These are phyloP conservation scores for Mobula hypostoma DNA, from an alignment of 2,113 vertebrate genomes.

Conservation along the genomic window DNA sequence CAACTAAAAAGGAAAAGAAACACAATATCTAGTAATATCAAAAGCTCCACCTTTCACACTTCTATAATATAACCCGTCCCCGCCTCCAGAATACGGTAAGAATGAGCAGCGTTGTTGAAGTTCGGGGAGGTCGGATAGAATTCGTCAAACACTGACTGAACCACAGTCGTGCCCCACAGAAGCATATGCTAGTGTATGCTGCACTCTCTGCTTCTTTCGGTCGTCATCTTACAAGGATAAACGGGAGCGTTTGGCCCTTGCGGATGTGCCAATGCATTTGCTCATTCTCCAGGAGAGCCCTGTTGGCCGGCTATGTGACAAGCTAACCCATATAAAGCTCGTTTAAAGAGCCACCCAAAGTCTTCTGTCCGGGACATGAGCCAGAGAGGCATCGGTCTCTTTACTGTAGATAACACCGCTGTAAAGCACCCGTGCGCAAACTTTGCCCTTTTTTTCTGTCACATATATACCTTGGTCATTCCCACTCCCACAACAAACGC, in stretches of 20 bases:
- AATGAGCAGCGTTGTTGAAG: not conserved
- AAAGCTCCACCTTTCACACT: too few species aligned
- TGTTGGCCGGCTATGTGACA: not conserved
- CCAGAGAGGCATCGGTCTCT: not conserved
- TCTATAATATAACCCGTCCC: too few species aligned
- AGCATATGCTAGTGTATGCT: not conserved
- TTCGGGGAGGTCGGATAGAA: not conserved
- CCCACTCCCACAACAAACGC: slow-evolving; percentile 93
- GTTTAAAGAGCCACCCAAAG: not conserved
- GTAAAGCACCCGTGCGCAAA: not conserved
- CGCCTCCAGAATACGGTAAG: not conserved
- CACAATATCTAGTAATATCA: too few species aligned
- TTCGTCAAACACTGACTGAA: not conserved
- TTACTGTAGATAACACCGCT: too few species aligned
- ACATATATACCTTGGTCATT: slow-evolving; percentile 81
- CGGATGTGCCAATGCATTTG: not conserved
- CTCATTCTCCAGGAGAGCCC: not conserved
- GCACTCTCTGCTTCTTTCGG: not conserved
- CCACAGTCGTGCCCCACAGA: not conserved
- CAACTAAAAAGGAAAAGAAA: too few species aligned
- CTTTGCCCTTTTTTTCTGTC: too few species aligned
- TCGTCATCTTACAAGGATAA: not conserved
- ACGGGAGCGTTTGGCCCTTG: not conserved
- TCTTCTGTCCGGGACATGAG: not conserved
- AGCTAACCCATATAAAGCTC: too few species aligned